A percentile compares a stretch with the other conserved stretches of the same genome.
Conservation (phyloP, 2,797 vertebrate genomes). For the Hemitrygon akajei region DNA sequence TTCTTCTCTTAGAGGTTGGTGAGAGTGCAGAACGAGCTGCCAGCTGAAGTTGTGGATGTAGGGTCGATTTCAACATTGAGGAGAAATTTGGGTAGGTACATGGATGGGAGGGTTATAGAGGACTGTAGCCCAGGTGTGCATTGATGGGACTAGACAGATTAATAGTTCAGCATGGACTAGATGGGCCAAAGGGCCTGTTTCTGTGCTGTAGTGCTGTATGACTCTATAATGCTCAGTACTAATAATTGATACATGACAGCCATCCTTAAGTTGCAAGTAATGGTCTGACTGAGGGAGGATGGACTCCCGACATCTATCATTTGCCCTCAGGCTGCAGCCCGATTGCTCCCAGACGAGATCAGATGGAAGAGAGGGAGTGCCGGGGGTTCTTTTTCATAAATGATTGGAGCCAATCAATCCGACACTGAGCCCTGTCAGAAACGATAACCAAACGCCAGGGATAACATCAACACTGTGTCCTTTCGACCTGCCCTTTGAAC, state of each 20-base stretch:
- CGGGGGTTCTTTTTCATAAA: background rate
- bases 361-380: background rate
- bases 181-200: too few species aligned
- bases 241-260: background rate
- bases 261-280: background rate
- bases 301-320: background rate
- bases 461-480: conserved; percentile 48
- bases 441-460: conserved; percentile 50
- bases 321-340: background rate
- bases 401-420: background rate
- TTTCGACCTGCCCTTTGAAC: conserved; percentile 51
- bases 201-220: too few species aligned
- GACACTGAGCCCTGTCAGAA: background rate
- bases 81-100: too few species aligned
- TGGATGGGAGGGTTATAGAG: too few species aligned
- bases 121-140: too few species aligned
- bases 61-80: too few species aligned
- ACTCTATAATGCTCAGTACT: background rate
- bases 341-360: background rate
- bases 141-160: too few species aligned
- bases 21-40: too few species aligned
- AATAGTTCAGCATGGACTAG: too few species aligned
- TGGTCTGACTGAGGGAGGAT: background rate
- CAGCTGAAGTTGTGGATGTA: too few species aligned
- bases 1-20: too few species aligned